Evolutionary conservation across 2,888 invertebrate genomes (phyloP).

Genomic region (Agonopterix arenella): DNA sequence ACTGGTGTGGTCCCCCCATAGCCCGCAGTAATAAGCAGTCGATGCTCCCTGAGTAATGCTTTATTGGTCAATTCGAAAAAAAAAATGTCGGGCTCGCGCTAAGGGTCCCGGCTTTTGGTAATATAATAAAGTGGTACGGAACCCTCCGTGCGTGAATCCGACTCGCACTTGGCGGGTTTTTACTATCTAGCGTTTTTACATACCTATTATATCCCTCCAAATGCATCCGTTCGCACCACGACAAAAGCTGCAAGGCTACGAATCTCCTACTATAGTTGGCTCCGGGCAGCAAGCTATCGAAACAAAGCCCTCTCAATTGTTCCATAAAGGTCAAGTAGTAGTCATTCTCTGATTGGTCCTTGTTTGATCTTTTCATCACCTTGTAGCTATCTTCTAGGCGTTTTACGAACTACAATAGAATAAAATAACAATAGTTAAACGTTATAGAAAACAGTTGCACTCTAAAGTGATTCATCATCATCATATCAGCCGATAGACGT

Average conservation of each 20-base stretch:
- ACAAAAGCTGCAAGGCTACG: constrained; percentile 75
- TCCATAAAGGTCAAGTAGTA: constrained; percentile 64
- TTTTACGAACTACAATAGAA: constrained; percentile 44
- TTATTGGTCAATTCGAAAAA: too few relatives aligned
- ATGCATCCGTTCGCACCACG: constrained; percentile 34
- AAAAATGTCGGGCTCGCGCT: too few relatives aligned
- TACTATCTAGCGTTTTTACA: neutral
- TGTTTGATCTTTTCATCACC: constrained; percentile 26
- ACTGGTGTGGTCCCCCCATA: too few relatives aligned
- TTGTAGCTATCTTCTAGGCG: constrained; percentile 51
- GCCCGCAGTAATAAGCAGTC: too few relatives aligned
- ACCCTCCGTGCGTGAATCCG: too few relatives aligned
- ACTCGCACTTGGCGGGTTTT: too few relatives aligned
- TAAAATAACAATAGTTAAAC: neutral
- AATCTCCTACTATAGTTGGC: constrained; percentile 79
- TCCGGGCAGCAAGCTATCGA: constrained; percentile 75
- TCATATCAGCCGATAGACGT: too few relatives aligned
- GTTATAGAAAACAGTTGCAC: neutral
- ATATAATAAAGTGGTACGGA: too few relatives aligned
- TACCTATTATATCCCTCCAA: constrained; percentile 36
- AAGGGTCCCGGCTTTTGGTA: too few relatives aligned
- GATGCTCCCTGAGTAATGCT: too few relatives aligned
- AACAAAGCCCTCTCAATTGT: constrained; percentile 65
- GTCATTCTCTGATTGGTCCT: constrained; percentile 16
- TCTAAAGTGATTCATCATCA: too few relatives aligned